Evolutionary conservation across 1,140 invertebrate species (phyloP), one percentile per base, ranked within the genome.

Genomic region (Trichomalopsis sarcophagae): DNA sequence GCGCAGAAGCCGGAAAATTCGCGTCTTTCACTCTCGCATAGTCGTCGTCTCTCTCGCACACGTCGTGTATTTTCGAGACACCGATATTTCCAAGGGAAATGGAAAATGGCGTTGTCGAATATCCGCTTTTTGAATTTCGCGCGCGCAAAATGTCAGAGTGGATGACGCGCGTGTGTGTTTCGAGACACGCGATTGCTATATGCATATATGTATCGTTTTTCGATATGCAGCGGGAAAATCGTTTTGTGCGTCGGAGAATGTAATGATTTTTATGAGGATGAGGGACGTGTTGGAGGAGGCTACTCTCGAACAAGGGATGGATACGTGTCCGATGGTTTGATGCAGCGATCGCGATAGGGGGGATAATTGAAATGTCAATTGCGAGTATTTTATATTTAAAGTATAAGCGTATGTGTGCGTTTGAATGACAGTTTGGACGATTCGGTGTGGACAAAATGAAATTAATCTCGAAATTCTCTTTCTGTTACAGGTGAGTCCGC

Each of bases 31-130:
- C 40, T 55, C 47, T n/a, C 50, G 0, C 36, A 21, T 0, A 27
- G 33, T 13, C 2, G 2, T 11, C 21, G 13, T 11, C 21, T 21
- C n/a, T 11, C 69, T 50, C 40, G 13, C 23, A 13, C 6, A 2
- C 40, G 4, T 17, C 33, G 47, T 62, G 4, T 62, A 62, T 62
- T n/a, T 62, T n/a, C 55, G 40, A 33, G 66, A 13, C 44, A 69
- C 50, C 66, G 82, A 73, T 84, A 79, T 84, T 79, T 69, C 0
- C 47, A 79, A 79, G 21, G 55, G 47, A 79, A 78, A 79, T 79
- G 82, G 66, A 79, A 84, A 84, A 62, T n/a, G 6, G 55, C 55
- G 55, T 21, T 73, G 2, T 9, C 21, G 40, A 44, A 11, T 14
- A 23, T 77, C 55, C 62, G 11, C 74, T 69, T 69, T 17, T 66